Conservation (phyloP, 2,113 vertebrate genomes). For the Perca schrenkii region DNA sequence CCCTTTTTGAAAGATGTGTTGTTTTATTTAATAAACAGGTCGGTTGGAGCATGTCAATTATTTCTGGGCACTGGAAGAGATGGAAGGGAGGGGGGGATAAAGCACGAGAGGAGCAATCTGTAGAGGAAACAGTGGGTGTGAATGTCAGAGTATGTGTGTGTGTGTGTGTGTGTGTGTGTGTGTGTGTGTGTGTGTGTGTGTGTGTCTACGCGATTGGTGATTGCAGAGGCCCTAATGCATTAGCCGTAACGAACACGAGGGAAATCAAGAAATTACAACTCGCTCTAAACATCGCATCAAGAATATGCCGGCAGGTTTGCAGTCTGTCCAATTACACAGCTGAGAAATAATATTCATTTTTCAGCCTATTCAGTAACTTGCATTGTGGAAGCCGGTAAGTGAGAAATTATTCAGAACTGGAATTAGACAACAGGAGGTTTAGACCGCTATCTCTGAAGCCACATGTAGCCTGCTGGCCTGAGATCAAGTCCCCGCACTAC, state of each 20-base stretch:
- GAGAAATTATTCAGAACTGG: background rate
- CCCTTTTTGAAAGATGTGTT: slow-evolving; percentile 15
- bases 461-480: slow-evolving; percentile 39
- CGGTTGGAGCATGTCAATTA: slow-evolving; percentile 44
- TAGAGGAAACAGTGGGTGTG: slow-evolving; percentile 10
- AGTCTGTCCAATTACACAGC: slow-evolving; percentile 39
- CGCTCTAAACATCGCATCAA: slow-evolving; percentile 18
- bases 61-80: slow-evolving; percentile 21
- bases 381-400: slow-evolving; percentile 19
- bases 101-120: slow-evolving; percentile 2
- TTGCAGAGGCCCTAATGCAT: slow-evolving; percentile 44
- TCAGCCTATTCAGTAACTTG: slow-evolving; percentile 4
- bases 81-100: background rate
- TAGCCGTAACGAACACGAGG: slow-evolving; percentile 57
- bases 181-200: slow-evolving; percentile 27
- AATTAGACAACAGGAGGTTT: slow-evolving; percentile 24
- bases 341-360: slow-evolving; percentile 31
- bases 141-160: background rate
- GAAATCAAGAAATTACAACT: slow-evolving; percentile 71
- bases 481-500: slow-evolving; percentile 37
- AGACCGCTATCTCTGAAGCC: slow-evolving; percentile 34
- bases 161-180: background rate
- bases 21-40: slow-evolving; percentile 62
- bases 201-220: slow-evolving; percentile 10
- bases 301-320: slow-evolving; percentile 30